Evolutionary conservation across 2,888 invertebrate genomes (phyloP).

Genomic region (Geophilus truncorum): DNA sequence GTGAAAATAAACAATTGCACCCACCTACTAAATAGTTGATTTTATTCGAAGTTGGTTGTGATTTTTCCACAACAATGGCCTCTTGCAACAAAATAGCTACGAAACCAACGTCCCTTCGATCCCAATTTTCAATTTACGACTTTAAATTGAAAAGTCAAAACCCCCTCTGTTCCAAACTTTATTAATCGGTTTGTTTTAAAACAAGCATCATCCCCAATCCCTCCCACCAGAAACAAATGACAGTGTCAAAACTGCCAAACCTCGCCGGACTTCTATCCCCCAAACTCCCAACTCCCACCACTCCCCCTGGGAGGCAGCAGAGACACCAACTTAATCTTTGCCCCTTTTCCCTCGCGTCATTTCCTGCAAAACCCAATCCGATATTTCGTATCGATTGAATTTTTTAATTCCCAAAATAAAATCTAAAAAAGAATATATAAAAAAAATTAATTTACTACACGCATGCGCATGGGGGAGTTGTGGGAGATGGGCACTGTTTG

Average conservation of each 20-base stretch:
- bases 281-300: not conserved
- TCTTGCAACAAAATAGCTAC: too few species aligned
- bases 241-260: not conserved
- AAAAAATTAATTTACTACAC: not conserved
- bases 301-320: too few species aligned
- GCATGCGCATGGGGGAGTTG: not conserved
- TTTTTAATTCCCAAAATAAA: too few species aligned
- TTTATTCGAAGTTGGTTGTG: too few species aligned
- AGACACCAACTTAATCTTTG: not conserved
- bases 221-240: not conserved
- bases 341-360: not conserved
- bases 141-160: not conserved
- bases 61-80: too few species aligned
- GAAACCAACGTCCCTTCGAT: too few species aligned
- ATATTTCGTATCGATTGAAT: too few species aligned
- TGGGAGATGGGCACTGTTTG: not conserved
- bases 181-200: not conserved
- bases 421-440: not conserved
- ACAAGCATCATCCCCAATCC: not conserved
- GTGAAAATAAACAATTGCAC: too few species aligned
- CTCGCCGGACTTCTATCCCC: not conserved
- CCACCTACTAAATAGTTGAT: too few species aligned
- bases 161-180: not conserved
- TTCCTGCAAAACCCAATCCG: too few species aligned
- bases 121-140: too few species aligned